Evolutionary conservation across 2,888 invertebrate species (phyloP).

Genomic region (Acronicta leporina): DNA sequence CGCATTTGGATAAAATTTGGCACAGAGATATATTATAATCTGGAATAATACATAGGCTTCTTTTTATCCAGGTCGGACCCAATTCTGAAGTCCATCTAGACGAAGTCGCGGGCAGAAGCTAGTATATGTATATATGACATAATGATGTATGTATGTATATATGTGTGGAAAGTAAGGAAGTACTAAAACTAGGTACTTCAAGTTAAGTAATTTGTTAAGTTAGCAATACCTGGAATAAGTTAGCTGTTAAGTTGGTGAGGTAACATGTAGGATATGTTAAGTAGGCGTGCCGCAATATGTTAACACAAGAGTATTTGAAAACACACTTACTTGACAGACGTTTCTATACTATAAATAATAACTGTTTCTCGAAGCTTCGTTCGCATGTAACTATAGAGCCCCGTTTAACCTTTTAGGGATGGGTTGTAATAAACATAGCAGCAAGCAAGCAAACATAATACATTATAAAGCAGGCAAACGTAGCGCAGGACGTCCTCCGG

Average conservation of each 20-base stretch:
- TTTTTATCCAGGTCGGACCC: too few relatives aligned
- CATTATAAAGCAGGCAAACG: too few relatives aligned
- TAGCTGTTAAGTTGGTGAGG: slow-evolving; percentile 24
- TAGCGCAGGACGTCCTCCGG: too few relatives aligned
- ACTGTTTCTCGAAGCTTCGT: background rate
- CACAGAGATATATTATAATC: too few relatives aligned
- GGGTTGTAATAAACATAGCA: too few relatives aligned
- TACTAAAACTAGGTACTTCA: slow-evolving; percentile 9
- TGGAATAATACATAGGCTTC: too few relatives aligned
- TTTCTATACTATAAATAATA: background rate
- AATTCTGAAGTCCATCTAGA: too few relatives aligned
- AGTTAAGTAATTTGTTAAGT: slow-evolving; percentile 38
- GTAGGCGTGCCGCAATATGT: slow-evolving; percentile 12
- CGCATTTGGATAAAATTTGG: too few relatives aligned
- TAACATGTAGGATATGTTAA: slow-evolving; percentile 27
- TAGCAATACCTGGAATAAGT: slow-evolving; percentile 23
- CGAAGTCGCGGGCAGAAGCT: too few relatives aligned
- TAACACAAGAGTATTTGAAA: background rate
- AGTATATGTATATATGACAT: background rate
- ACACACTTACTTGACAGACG: background rate
- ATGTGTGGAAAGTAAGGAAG: slow-evolving; percentile 28
- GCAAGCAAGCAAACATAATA: too few relatives aligned
- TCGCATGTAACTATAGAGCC: too few relatives aligned
- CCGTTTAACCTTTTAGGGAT: too few relatives aligned
- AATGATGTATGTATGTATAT: background rate